These are phyloP conservation scores for Bilobella aurantiaca DNA, from an alignment of 1,140 invertebrate genomes.

Conservation along the genomic window DNA sequence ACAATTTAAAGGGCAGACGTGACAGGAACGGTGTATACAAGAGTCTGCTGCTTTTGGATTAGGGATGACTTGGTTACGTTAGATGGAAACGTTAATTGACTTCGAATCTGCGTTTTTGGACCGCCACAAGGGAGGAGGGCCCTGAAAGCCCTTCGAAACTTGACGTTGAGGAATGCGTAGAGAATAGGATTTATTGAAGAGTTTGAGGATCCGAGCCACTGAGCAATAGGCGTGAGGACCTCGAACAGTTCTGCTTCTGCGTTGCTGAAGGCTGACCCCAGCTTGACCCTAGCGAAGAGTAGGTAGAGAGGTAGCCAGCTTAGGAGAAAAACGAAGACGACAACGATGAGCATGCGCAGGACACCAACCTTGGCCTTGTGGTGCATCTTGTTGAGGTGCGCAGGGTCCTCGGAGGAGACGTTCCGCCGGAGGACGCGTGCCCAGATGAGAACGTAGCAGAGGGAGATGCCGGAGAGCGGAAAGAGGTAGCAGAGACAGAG, in stretches of 20 bases:
- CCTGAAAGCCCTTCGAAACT: conserved; percentile 30
- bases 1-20: conserved; percentile 12
- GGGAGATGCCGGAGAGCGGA: conserved; percentile 76
- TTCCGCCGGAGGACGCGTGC: conserved; percentile 77
- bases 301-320: conserved; percentile 91
- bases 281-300: conserved; percentile 75
- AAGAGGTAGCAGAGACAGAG: conserved; percentile 83
- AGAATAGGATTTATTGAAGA: conserved; percentile 94
- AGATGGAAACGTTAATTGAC: background rate
- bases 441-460: conserved; percentile 88
- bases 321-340: conserved; percentile 84
- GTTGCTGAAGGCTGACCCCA: conserved; percentile 56
- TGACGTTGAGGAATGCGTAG: conserved; percentile 32
- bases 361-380: conserved; percentile 87
- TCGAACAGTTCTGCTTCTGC: conserved; percentile 68
- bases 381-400: conserved; percentile 61
- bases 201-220: conserved; percentile 92
- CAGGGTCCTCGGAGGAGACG: conserved; percentile 79
- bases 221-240: conserved; percentile 76
- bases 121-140: conserved; percentile 24
- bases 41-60: conserved; percentile 24
- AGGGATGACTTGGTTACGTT: conserved; percentile 28
- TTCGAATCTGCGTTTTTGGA: conserved; percentile 5
- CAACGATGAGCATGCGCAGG: conserved; percentile 90
- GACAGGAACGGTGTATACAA: conserved; percentile 18